Evolutionary conservation across 2,888 invertebrate genomes (phyloP), one percentile per base, ranked within the genome.

Genomic region (Euspilapteryx auroguttella): DNA sequence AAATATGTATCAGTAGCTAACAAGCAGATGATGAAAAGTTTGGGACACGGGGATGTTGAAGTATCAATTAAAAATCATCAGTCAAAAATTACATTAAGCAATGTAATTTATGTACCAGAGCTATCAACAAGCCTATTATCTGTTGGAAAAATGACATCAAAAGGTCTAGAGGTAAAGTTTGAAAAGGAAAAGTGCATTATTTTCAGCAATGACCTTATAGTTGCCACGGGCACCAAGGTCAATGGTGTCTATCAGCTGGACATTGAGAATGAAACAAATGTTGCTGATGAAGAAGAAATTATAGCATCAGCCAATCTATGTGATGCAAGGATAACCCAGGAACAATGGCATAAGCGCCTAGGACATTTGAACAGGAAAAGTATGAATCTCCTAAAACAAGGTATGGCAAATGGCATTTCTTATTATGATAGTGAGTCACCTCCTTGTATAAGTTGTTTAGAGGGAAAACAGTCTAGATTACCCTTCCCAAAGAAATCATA

Each of bases 381-480:
- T n/a, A 36, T 37, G 37, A 6, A 36, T 24, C 35, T 44, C 28
- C 23, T 33, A 26, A 38, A 42, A 26, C 33, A 31, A 30, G 34
- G 35, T 31, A 35, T 37, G 33, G 37, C 15, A 3, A 14, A 26
- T 11, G 34, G 37, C n/a, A 34, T 36, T 12, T 12, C 24, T n/a
- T 38, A 29, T 33, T 6, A 4, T 17, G 17, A 8, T 17, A 8
- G 17, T 6, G 8, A 17, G 8, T 21, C 33, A 29, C 24, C 4
- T 12, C 13, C 27, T 6, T 32, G 32, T 23, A 14, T 23, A 7
- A 26, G 23, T 6, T 32, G 32, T 22, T 14, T 28, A 14, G 23
- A 32, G 21, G 32, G 32, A 2, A 32, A 32, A 17, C 22, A 22
- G 13, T 25, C 17, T 10, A 28, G 23, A 13, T 4, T 24, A 11